A percentile compares a stretch with the other conserved stretches of the same genome.
Evolutionary conservation across 2,797 vertebrate species (phyloP).

Genomic region (Holocentrus rufus): DNA sequence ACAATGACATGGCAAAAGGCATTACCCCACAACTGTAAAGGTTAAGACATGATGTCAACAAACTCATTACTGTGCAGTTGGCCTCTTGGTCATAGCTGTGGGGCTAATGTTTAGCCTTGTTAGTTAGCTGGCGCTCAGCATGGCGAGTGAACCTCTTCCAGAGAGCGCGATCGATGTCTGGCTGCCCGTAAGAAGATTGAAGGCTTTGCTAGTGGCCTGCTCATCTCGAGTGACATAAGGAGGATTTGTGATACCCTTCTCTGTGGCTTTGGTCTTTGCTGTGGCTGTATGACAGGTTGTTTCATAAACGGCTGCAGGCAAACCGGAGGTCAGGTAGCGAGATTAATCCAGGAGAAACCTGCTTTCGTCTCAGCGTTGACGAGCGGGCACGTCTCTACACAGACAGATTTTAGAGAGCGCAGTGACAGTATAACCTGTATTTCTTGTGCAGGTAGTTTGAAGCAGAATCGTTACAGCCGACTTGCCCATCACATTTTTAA

Average conservation of each 20-base stretch:
- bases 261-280: conserved; percentile 54
- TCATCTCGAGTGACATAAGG: conserved; percentile 75
- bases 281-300: conserved; percentile 19
- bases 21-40: conserved; percentile 17
- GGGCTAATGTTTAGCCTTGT: conserved; percentile 20
- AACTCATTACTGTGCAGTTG: background rate
- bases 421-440: background rate
- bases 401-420: background rate
- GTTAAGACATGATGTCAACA: conserved; percentile 13
- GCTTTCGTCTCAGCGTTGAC: conserved; percentile 3
- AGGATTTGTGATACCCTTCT: conserved; percentile 66
- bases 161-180: conserved; percentile 39
- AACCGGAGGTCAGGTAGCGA: conserved; percentile 7
- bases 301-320: conserved; percentile 33
- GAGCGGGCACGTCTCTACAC: background rate
- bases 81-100: conserved; percentile 6
- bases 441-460: background rate
- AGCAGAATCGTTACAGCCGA: background rate
- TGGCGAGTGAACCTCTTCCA: conserved; percentile 17
- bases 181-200: conserved; percentile 75
- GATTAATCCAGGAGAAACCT: conserved; percentile 2
- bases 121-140: background rate
- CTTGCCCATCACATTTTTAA: background rate
- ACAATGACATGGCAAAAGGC: conserved; percentile 30
- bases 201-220: conserved; percentile 66